phyloP scores from a whole-genome alignment of 35 echinoderm and acorn worm species.

The Lytechinus variegatus region DNA sequence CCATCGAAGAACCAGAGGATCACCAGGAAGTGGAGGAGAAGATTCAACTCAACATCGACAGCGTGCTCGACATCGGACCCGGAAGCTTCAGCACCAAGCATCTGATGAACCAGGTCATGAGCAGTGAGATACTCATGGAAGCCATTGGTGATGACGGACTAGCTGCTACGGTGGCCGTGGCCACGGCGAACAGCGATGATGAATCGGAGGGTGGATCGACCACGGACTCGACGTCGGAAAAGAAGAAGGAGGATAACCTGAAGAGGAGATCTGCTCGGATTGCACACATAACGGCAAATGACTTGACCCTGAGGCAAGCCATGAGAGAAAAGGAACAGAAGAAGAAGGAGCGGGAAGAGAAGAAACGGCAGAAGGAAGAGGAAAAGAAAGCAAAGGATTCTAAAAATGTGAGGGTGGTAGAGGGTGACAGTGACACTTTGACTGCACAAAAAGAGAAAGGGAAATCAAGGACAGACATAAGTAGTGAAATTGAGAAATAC shows the following conservation, averaged over 20 bases:
- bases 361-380: slow-evolving; percentile 44
- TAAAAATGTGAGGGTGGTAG: background rate
- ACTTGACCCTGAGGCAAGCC: slow-evolving; percentile 40
- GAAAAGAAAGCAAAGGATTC: slow-evolving; percentile 34
- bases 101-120: slow-evolving; percentile 65
- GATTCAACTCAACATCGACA: slow-evolving; percentile 24
- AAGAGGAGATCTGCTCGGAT: slow-evolving; percentile 48
- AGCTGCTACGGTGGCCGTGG: slow-evolving; percentile 48
- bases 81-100: slow-evolving; percentile 51
- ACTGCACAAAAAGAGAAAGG: background rate
- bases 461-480: background rate
- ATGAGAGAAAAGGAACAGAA: background rate
- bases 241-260: slow-evolving; percentile 22
- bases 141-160: slow-evolving; percentile 52
- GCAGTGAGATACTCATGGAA: slow-evolving; percentile 52
- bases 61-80: slow-evolving; percentile 53
- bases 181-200: slow-evolving; percentile 47
- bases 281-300: slow-evolving; percentile 24
- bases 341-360: slow-evolving; percentile 32
- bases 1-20: background rate
- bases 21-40: background rate
- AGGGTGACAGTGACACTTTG: background rate
- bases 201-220: slow-evolving; percentile 30
- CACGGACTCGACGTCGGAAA: background rate
- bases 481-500: slow-evolving; percentile 33